Percentiles rank a stretch among this genome's conserved stretches.
Evolutionary conservation across 2,888 invertebrate species (phyloP).

Genomic region (Tiliacea aurago): DNA sequence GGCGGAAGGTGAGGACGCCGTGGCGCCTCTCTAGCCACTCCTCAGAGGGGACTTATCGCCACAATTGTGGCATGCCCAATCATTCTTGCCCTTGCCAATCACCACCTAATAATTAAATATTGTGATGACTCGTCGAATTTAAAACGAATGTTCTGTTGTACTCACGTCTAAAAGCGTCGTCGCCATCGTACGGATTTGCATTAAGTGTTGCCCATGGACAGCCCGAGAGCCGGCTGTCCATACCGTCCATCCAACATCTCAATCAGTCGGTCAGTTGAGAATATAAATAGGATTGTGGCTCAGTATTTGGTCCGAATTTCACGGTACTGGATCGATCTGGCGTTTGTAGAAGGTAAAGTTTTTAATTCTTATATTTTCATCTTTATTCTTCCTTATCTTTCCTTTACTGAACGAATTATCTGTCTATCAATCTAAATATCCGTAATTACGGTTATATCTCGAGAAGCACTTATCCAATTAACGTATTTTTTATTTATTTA

Average conservation of each 20-base stretch:
- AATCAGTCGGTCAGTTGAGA: neutral
- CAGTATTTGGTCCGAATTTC: constrained; percentile 14
- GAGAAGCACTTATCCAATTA: neutral
- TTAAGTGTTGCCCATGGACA: too few relatives aligned
- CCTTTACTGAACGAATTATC: neutral
- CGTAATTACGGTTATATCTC: neutral
- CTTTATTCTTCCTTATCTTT: neutral
- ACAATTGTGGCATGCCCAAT: too few relatives aligned
- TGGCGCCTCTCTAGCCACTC: too few relatives aligned
- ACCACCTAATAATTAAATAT: neutral
- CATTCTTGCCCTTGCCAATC: too few relatives aligned
- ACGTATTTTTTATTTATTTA: neutral
- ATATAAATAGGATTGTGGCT: constrained; percentile 34
- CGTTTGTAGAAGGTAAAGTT: neutral
- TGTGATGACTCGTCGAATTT: neutral
- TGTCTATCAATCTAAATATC: neutral
- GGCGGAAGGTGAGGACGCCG: too few relatives aligned
- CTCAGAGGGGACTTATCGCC: too few relatives aligned
- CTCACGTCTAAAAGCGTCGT: constrained; percentile 20
- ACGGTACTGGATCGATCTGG: neutral
- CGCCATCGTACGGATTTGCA: constrained; percentile 17
- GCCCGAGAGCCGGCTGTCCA: constrained; percentile 2
- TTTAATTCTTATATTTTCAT: neutral
- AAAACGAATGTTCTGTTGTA: neutral
- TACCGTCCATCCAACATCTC: constrained; percentile 2